Evolutionary conservation across 2,888 invertebrate genomes (phyloP).

Genomic region (Monoplex corrugatus): DNA sequence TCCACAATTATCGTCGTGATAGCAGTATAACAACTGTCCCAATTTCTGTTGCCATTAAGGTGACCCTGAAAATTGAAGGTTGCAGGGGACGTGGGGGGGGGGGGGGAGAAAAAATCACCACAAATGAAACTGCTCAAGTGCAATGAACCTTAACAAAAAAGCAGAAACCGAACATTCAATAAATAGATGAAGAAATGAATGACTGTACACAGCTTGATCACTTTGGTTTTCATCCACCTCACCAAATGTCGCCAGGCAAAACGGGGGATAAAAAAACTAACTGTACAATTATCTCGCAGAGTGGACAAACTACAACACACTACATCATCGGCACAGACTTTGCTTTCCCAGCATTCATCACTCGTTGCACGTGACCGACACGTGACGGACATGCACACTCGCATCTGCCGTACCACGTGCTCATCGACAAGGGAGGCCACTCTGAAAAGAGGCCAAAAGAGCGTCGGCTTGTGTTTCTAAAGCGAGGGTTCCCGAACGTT

Average conservation of each 20-base stretch:
- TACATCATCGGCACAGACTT: slow-evolving; percentile 36
- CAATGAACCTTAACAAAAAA: no score
- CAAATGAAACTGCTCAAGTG: no score
- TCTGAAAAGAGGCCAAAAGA: slow-evolving; percentile 7
- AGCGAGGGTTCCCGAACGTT: not conserved
- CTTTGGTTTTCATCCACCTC: not conserved
- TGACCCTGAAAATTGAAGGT: no score
- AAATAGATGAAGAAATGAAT: no score
- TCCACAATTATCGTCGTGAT: no score
- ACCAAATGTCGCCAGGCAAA: not conserved
- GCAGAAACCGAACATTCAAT: no score
- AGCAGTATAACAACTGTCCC: no score
- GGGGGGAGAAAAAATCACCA: no score
- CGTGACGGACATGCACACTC: slow-evolving; percentile 47
- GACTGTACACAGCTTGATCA: slow-evolving; percentile 15
- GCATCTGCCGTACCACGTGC: slow-evolving; percentile 48
- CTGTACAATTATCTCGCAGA: not conserved
- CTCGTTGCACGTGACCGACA: slow-evolving; percentile 35
- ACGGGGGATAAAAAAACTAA: not conserved
- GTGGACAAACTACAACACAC: slow-evolving; percentile 16
- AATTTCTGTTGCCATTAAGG: no score
- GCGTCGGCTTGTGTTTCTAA: not conserved
- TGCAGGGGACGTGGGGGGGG: no score
- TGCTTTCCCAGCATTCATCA: slow-evolving; percentile 42
- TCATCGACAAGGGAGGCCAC: slow-evolving; percentile 39